Evolutionary conservation across 2,797 vertebrate species (phyloP), one percentile per base, ranked within the genome.

Genomic region (Pseudochirops corinnae): DNA sequence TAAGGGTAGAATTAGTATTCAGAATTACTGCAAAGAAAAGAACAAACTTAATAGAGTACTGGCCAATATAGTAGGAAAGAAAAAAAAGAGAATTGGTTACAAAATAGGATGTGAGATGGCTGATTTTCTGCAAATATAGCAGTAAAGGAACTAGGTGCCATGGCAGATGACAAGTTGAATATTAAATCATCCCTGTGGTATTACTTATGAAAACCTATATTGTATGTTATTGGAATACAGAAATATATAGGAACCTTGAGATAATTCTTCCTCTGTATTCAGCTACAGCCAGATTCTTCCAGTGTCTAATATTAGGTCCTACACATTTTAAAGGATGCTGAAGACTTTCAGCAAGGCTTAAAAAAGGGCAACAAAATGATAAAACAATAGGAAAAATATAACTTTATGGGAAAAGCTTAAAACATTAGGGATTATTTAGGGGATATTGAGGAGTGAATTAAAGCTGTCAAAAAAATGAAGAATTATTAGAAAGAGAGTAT

Each of bases 1-100:
- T 94, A 95, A 97, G 26, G 52, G 46, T 90, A 67, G 26, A 12
- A 3, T 82, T 58, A 95, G 9, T 33, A 96, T 92, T 74, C 62
- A 92, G 95, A 97, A 60, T 26, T 16, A 55, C 28, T 91, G 2
- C 62, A 90, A 96, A 95, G 46, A 92, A 92, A n/a, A 90, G 0
- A 53, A 91, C n/a, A 82, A 91, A 1, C 52, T 96, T 94, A n/a
- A 0, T 95, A 55, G 5, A 82, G n/a, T 46, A 50, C 46, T 90
- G 93, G 12, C 14, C 29, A 91, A 52, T 93, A 94, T 56, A 39
- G n/a, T 92, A 56, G 82, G 56, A 14, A 91, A 91, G 91, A 90
- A 94, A 1, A 92, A 1, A 92, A 93, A 0, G 1, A 91, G 95
- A 97, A 39, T 29, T 29, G 0, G 90, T 18, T 39, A 3, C 16